Evolutionary conservation across 2,797 vertebrate genomes (phyloP).

Genomic region (Hypotaenidia philippensis): DNA sequence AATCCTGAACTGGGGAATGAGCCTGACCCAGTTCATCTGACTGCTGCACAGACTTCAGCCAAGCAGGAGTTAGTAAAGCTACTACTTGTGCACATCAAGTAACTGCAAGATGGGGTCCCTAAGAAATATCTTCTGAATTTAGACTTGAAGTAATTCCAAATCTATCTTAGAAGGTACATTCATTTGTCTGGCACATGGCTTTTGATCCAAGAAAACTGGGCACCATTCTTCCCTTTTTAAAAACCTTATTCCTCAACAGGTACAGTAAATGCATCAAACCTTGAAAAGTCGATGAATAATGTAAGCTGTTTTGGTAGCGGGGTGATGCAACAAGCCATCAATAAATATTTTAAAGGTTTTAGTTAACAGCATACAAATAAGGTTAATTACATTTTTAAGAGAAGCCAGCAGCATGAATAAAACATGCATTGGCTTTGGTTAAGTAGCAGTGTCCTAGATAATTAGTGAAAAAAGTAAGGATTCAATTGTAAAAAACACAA

Average conservation of each 20-base stretch:
- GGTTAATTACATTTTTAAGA: conserved; percentile 66
- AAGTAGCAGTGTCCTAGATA: conserved; percentile 26
- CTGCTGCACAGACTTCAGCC: neutral
- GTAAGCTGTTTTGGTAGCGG: conserved; percentile 25
- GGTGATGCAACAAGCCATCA: conserved; percentile 45
- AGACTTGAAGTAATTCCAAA: neutral
- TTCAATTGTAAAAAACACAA: neutral
- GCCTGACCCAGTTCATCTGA: neutral
- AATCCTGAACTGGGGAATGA: neutral
- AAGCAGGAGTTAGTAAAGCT: neutral
- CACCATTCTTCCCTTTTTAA: neutral
- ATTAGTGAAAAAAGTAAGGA: conserved; percentile 48
- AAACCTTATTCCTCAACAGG: conserved; percentile 21
- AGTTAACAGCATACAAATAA: conserved; percentile 58
- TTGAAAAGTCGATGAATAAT: conserved; percentile 62
- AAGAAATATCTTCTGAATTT: neutral
- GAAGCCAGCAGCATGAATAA: conserved; percentile 60
- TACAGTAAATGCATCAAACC: conserved; percentile 27
- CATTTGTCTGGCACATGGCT: neutral
- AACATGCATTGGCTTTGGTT: conserved; percentile 51
- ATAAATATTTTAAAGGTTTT: conserved; percentile 70
- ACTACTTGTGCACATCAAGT: neutral
- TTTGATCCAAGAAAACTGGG: neutral
- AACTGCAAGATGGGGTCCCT: neutral
- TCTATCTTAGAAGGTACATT: neutral